Evolutionary conservation across 2,888 invertebrate species (phyloP), one percentile per base, ranked within the genome.

Genomic region (Muscina levida): DNA sequence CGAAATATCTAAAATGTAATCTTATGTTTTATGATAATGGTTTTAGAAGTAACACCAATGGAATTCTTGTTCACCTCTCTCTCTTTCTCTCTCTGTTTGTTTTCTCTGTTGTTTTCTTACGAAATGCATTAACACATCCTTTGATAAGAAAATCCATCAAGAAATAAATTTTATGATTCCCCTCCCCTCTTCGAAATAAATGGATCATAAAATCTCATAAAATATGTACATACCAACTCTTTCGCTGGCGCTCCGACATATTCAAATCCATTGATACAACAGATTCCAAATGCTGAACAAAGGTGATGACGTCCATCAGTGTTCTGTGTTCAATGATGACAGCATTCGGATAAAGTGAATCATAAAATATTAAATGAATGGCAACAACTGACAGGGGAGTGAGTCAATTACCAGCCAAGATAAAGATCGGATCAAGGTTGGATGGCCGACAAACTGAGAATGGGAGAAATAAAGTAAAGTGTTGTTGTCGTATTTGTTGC

Each of bases 71-170:
- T 26, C 22, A 37, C 17, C 31, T 15, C 17, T 17, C 11, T 59
- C 5, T 13, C 10, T n/a, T 19, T 56, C 1, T 10, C 1, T 10
- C 26, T 56, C 8, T 24, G 5, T 24, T n/a, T 39, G 57, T 42
- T 42, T 62, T 42, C 31, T 6, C 17, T 17, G 15, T 26, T 59
- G 10, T 39, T 39, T 62, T 62, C 62, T 62, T 24, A 11, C 11
- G 22, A 62, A 62, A 8, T 62, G 42, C 62, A 62, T 62, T 62
- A 53, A 74, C 73, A 74, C 70, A 71, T 74, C 71, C 57, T 74
- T 77, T 65, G 74, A 74, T 77, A 81, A 81, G 71, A 68, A 75
- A 81, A 37, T 81, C 77, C 74, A 77, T 81, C 68, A 81, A 75
- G 57, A 77, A 74, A 71, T 81, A 77, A 72, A 77, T 74, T 77